Base-by-base conservation (phyloP, 64 coral and sea anemone genomes). In the Dendronephthya gigantea region DNA sequence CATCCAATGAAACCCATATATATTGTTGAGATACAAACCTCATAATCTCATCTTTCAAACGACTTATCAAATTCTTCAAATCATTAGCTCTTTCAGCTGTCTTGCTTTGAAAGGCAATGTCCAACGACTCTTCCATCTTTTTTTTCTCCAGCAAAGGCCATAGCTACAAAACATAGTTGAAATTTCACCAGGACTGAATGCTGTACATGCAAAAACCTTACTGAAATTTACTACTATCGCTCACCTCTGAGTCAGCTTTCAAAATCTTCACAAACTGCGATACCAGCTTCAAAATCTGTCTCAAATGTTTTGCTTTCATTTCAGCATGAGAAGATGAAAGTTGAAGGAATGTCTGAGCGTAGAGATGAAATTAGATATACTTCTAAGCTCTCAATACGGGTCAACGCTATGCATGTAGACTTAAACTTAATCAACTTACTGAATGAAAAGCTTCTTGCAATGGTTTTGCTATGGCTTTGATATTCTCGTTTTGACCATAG, bases 251-350 rank as follows among this genome's bases (percentile, higher is more conserved):
- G 22, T 79, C 72, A 8, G 72, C 30, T 79, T 79, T 79, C 72
- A 79, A 35, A 29, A 79, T 39, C n/a, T 89, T 92, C 27, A 89
- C 59, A 14, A 92, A 89, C 68, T 83, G 88, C 2, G 49, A 48
- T 40, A 68, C 68, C 35, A 92, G 72, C 82, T 89, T 92, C 4
- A 92, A 72, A 3, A 89, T 38, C 48, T 92, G 87, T 38, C 76
- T 76, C 19, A 92, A 48, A 74, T 92, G 91, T 82, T 89, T 92
- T n/a, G 52, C 52, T 40, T 92, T 92, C 87, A 92, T 16, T 2
- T 85, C 50, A 0, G 87, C 85, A 22, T 86, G 39, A 3, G 83
- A 22, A 36, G 65, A 45, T 33, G 87, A 39, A 52, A 88, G 35
- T 66, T 89, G 19, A 34, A 68, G 38, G 85, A 69, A 30, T 81